Conservation (phyloP, 2,888 invertebrate genomes). For the Blera fallax region DNA sequence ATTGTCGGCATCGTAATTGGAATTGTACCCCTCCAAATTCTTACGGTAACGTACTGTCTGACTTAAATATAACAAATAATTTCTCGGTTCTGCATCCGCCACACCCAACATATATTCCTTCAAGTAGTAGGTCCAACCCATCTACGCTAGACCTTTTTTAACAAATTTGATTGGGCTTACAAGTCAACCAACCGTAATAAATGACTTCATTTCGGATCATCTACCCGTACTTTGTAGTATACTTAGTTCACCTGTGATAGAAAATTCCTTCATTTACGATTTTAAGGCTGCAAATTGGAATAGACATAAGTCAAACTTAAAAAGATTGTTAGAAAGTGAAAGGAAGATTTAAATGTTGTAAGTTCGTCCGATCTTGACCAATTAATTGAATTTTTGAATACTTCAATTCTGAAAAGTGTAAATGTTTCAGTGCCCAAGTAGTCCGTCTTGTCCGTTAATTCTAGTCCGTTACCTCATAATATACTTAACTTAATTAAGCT, state of each 20-base stretch:
- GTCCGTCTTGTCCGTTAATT: not conserved
- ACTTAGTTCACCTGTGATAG: not conserved
- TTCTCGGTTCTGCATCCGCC: too few species aligned
- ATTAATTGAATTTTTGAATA: not conserved
- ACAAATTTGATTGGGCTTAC: not conserved
- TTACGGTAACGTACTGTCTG: too few species aligned
- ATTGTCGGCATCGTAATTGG: too few species aligned
- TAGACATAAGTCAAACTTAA: not conserved
- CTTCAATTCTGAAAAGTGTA: not conserved
- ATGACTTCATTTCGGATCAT: too few species aligned
- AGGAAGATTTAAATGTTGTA: not conserved
- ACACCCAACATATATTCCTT: too few species aligned
- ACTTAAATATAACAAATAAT: too few species aligned
- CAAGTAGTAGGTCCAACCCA: too few species aligned
- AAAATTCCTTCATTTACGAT: not conserved
- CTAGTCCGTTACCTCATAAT: not conserved
- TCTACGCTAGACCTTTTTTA: not conserved
- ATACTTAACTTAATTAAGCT: conserved; percentile 9
- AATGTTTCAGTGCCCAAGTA: not conserved
- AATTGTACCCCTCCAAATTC: too few species aligned
- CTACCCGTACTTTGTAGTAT: not conserved
- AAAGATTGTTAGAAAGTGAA: not conserved
- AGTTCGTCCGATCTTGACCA: not conserved
- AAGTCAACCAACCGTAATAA: not conserved
- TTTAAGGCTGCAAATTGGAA: too few species aligned